Conservation (phyloP, 1,140 invertebrate genomes). For the Drosophila subobscura region DNA sequence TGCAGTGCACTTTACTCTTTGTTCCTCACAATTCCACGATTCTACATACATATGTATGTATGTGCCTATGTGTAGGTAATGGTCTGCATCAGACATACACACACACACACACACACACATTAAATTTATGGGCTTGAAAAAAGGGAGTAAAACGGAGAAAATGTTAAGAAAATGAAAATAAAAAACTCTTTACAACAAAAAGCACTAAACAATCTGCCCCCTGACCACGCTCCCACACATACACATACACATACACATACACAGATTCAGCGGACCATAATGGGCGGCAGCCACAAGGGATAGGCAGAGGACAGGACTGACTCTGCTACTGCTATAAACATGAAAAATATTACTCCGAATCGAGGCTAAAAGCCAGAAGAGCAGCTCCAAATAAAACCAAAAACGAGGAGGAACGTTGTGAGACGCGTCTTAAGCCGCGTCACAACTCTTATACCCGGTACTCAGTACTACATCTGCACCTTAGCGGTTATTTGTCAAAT, state of each 20-base stretch:
- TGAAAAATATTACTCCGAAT: not conserved
- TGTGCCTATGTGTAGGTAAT: slow-evolving; percentile 26
- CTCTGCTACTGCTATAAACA: too few species aligned
- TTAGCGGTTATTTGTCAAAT: too few species aligned
- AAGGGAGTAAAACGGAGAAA: slow-evolving; percentile 11
- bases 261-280: too few species aligned
- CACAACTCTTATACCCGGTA: too few species aligned
- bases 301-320: too few species aligned
- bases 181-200: slow-evolving; percentile 76
- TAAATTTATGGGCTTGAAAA: slow-evolving; percentile 66
- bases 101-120: slow-evolving; percentile 65
- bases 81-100: slow-evolving; percentile 55
- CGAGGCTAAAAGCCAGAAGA: not conserved
- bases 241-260: too few species aligned
- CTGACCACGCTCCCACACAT: slow-evolving; percentile 28
- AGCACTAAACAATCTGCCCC: slow-evolving; percentile 78
- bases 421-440: too few species aligned
- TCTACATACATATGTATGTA: slow-evolving; percentile 7
- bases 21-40: not conserved
- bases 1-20: slow-evolving; percentile 36
- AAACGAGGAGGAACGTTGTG: too few species aligned
- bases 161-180: slow-evolving; percentile 38
- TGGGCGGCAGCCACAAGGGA: not conserved
- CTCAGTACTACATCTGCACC: too few species aligned
- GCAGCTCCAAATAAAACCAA: not conserved